Evolutionary conservation across 30 jellyfish, hydroid and myxozoan species (phyloP).

Genomic region (Pelagia noctiluca): DNA sequence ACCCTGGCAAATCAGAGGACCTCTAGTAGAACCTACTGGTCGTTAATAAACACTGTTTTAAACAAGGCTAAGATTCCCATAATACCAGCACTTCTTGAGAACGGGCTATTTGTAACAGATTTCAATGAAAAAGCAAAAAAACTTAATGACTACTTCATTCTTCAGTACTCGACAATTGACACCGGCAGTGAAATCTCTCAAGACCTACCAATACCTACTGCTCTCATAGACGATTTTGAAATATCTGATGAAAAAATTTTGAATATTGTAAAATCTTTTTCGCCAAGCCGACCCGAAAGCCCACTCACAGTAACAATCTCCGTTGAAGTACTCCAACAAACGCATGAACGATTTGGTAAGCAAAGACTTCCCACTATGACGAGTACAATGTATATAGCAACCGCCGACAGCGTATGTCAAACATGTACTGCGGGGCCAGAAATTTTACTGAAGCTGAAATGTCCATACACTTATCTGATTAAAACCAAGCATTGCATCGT

Average conservation of each 20-base stretch:
- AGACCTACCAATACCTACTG: constrained; percentile 30
- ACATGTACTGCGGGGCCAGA: constrained; percentile 47
- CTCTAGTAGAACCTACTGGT: constrained; percentile 77
- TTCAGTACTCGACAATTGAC: constrained; percentile 72
- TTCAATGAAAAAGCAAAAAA: constrained; percentile 71
- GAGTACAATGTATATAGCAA: neutral
- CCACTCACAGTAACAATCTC: neutral
- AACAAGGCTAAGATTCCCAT: constrained; percentile 70
- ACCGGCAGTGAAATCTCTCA: constrained; percentile 72
- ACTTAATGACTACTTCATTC: constrained; percentile 61
- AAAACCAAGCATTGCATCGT: constrained; percentile 10
- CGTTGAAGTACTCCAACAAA: neutral
- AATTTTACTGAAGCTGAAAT: neutral
- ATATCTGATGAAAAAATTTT: constrained; percentile 59
- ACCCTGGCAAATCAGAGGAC: constrained; percentile 64
- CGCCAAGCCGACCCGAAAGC: neutral
- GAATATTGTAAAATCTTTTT: constrained; percentile 47
- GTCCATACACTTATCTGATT: constrained; percentile 11
- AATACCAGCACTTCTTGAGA: constrained; percentile 71
- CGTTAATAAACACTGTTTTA: constrained; percentile 60
- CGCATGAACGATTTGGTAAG: neutral
- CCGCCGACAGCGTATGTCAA: constrained; percentile 32
- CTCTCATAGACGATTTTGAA: constrained; percentile 45
- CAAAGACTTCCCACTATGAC: neutral
- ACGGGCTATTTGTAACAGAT: constrained; percentile 71